A percentile compares a stretch with the other conserved stretches of the same genome.
Conservation (phyloP, 2,888 invertebrate species). For the Ormyrus nitidulus region DNA sequence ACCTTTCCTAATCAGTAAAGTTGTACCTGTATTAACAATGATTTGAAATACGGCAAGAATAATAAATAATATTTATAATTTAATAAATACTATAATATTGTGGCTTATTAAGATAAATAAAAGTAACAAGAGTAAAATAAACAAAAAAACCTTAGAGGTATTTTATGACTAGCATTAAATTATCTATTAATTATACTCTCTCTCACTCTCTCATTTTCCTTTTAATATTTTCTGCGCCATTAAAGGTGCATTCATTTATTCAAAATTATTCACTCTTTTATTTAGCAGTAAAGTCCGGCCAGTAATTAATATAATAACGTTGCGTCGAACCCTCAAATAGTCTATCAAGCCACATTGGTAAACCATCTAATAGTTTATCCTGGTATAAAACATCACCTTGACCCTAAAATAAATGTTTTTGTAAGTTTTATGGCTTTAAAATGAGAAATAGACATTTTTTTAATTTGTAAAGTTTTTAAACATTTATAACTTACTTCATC, state of each 20-base stretch:
- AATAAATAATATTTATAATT: slow-evolving; percentile 26
- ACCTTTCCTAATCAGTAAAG: not conserved
- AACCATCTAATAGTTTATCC: slow-evolving; percentile 91
- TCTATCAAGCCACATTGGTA: slow-evolving; percentile 97
- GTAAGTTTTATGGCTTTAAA: not conserved
- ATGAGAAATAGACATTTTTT: not conserved
- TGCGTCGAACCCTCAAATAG: slow-evolving; percentile 97
- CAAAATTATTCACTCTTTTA: slow-evolving; percentile 73
- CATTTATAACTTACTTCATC: slow-evolving; percentile 67
- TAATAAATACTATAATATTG: slow-evolving; percentile 23
- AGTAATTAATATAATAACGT: slow-evolving; percentile 96
- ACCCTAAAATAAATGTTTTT: slow-evolving; percentile 65
- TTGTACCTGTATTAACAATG: slow-evolving; percentile 14
- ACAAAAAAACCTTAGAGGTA: slow-evolving; percentile 39
- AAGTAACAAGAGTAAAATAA: slow-evolving; percentile 30
- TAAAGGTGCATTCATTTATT: slow-evolving; percentile 23
- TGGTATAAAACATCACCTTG: slow-evolving; percentile 78
- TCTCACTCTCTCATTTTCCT: slow-evolving; percentile 23
- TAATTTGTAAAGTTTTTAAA: not conserved
- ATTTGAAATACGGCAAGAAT: not conserved
- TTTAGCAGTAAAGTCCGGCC: slow-evolving; percentile 96
- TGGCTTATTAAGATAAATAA: slow-evolving; percentile 9
- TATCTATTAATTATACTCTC: not conserved
- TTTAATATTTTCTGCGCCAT: slow-evolving; percentile 6
- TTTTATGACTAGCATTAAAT: slow-evolving; percentile 52